phyloP scores from a whole-genome alignment of 2,797 vertebrate species.

The Siniperca undulata region DNA sequence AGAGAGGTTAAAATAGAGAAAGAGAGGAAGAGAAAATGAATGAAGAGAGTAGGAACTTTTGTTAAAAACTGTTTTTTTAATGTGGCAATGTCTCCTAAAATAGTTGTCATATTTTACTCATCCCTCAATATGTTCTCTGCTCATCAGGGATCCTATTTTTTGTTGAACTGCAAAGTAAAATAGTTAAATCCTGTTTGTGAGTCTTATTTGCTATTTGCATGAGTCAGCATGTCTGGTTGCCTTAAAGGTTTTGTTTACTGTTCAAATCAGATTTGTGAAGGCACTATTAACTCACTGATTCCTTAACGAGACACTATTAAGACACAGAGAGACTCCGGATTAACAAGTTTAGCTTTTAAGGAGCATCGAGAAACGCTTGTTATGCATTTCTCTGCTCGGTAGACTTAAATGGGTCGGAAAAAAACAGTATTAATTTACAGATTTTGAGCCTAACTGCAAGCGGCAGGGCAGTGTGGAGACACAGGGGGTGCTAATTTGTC shows the following conservation, averaged over 20 bases:
- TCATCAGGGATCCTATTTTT: not conserved
- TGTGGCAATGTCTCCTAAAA: not conserved
- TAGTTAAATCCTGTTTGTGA: conserved; percentile 32
- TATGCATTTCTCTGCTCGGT: conserved; percentile 72
- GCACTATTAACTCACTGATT: conserved; percentile 83
- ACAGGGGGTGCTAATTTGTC: conserved; percentile 15
- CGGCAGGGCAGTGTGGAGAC: conserved; percentile 19
- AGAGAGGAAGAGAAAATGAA: conserved; percentile 62
- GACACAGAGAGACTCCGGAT: conserved; percentile 77
- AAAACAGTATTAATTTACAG: conserved; percentile 59
- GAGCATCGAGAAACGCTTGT: conserved; percentile 81
- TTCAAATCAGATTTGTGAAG: conserved; percentile 81
- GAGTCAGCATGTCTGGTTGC: conserved; percentile 68
- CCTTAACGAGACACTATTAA: conserved; percentile 81
- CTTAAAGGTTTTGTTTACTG: conserved; percentile 72
- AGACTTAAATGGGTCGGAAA: conserved; percentile 48
- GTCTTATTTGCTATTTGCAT: conserved; percentile 43
- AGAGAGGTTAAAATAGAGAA: conserved; percentile 77
- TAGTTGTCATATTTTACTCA: not conserved
- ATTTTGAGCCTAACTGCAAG: conserved; percentile 46
- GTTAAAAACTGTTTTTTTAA: not conserved
- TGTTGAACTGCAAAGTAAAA: not conserved
- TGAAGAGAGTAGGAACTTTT: conserved; percentile 37
- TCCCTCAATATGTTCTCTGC: not conserved
- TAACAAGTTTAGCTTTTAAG: conserved; percentile 83